These are phyloP conservation scores for Verasper variegatus DNA, from an alignment of 2,113 vertebrate species.

Conservation along the genomic window DNA sequence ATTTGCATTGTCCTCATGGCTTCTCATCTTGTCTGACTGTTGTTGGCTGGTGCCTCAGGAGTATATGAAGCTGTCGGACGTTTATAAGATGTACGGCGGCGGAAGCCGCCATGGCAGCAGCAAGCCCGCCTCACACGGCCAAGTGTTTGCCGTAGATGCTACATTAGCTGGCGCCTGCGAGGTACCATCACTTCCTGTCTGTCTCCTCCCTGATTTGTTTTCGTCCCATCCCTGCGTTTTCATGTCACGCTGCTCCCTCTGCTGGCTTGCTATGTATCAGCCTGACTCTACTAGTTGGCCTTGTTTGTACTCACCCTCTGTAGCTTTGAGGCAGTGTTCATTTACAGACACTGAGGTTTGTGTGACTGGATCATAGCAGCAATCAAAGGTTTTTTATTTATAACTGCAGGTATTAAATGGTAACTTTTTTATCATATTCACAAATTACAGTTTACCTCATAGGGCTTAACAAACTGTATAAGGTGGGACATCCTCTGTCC, in stretches of 20 bases:
- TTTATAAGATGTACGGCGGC: slow-evolving; percentile 84
- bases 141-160: slow-evolving; percentile 77
- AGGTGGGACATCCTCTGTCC: too few relatives aligned
- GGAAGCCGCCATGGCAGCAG: slow-evolving; percentile 31
- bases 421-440: too few relatives aligned
- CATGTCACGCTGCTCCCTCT: slow-evolving; percentile 60
- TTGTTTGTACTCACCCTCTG: slow-evolving; percentile 8
- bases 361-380: not conserved
- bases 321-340: not conserved
- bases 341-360: not conserved
- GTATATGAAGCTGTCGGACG: slow-evolving; percentile 86
- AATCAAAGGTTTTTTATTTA: not conserved
- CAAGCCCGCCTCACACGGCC: slow-evolving; percentile 64
- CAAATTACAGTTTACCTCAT: too few relatives aligned
- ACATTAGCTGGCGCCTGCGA: slow-evolving; percentile 76
- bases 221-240: slow-evolving; percentile 6
- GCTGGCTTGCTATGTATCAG: slow-evolving; percentile 66
- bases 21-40: slow-evolving; percentile 57
- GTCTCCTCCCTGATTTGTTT: slow-evolving; percentile 8
- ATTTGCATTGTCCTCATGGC: slow-evolving; percentile 38
- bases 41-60: slow-evolving; percentile 76
- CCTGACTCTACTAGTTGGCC: slow-evolving; percentile 43
- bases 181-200: slow-evolving; percentile 79
- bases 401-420: not conserved
- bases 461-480: too few relatives aligned